phyloP scores from a whole-genome alignment of 2,113 vertebrate species.

The Elephantulus edwardii region DNA sequence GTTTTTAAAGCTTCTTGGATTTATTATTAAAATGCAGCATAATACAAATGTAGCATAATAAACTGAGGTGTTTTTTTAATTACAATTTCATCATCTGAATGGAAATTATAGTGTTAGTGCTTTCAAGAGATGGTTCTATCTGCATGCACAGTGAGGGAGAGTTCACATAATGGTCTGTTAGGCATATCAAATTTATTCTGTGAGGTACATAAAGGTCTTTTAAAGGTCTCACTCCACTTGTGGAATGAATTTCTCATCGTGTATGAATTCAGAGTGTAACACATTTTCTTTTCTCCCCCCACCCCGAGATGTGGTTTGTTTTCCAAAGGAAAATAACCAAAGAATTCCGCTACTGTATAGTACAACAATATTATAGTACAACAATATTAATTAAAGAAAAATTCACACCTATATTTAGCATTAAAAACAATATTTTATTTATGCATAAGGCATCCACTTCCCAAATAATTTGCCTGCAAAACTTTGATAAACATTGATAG shows the following conservation, averaged over 20 bases:
- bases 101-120: constrained; percentile 78
- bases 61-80: constrained; percentile 70
- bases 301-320: constrained; percentile 80
- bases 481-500: too few relatives aligned
- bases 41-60: constrained; percentile 79
- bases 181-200: constrained; percentile 85
- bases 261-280: constrained; percentile 82
- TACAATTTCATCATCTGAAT: constrained; percentile 78
- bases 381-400: constrained; percentile 76
- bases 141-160: constrained; percentile 78
- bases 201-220: constrained; percentile 85
- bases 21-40: constrained; percentile 49
- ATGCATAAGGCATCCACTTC: too few relatives aligned
- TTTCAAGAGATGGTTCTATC: constrained; percentile 76
- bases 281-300: constrained; percentile 67
- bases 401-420: constrained; percentile 70
- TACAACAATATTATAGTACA: constrained; percentile 71
- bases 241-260: constrained; percentile 86
- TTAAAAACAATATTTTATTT: constrained; percentile 68
- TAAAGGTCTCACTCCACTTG: constrained; percentile 87
- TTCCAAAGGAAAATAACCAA: constrained; percentile 75
- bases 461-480: too few relatives aligned
- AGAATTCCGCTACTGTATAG: constrained; percentile 75
- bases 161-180: constrained; percentile 83
- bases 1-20: constrained; percentile 71